These are phyloP conservation scores for Sialia sialis DNA, from an alignment of 2,113 vertebrate genomes.

Conservation along the genomic window DNA sequence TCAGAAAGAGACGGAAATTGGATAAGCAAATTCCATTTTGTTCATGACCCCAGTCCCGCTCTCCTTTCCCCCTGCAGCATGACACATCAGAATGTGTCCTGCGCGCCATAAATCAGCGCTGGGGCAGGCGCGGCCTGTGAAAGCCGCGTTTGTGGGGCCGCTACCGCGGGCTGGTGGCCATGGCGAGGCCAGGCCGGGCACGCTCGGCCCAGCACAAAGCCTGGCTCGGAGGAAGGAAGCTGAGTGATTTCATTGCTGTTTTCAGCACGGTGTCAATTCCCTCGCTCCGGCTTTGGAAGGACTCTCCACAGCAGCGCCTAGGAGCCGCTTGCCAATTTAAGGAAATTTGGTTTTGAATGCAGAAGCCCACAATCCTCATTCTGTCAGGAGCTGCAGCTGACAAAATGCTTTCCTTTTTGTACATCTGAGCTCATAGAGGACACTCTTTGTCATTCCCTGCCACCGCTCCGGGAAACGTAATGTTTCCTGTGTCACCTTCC, in stretches of 20 bases:
- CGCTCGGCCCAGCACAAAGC: neutral
- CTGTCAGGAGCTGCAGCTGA: conserved; percentile 27
- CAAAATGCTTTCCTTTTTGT: neutral
- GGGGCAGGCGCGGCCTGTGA: neutral
- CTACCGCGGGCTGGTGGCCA: neutral
- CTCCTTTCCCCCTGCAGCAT: conserved; percentile 55
- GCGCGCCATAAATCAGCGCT: neutral
- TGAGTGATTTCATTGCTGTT: neutral
- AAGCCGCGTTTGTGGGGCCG: neutral
- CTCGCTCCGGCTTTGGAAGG: neutral
- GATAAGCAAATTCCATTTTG: conserved; percentile 71
- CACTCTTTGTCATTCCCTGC: neutral
- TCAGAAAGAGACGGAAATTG: conserved; percentile 59
- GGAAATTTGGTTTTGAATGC: conserved; percentile 21
- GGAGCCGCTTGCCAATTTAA: neutral
- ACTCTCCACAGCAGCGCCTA: neutral
- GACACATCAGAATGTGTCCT: conserved; percentile 63
- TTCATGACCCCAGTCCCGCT: conserved; percentile 47
- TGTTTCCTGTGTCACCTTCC: conserved; percentile 1
- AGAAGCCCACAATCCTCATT: neutral
- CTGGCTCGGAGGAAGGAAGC: neutral
- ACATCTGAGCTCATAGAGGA: neutral
- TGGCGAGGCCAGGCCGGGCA: neutral
- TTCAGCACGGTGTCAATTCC: conserved; percentile 2
- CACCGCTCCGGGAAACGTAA: neutral